Evolutionary conservation across 2,888 invertebrate species (phyloP), one percentile per base, ranked within the genome.

Genomic region (Norana najaformis): DNA sequence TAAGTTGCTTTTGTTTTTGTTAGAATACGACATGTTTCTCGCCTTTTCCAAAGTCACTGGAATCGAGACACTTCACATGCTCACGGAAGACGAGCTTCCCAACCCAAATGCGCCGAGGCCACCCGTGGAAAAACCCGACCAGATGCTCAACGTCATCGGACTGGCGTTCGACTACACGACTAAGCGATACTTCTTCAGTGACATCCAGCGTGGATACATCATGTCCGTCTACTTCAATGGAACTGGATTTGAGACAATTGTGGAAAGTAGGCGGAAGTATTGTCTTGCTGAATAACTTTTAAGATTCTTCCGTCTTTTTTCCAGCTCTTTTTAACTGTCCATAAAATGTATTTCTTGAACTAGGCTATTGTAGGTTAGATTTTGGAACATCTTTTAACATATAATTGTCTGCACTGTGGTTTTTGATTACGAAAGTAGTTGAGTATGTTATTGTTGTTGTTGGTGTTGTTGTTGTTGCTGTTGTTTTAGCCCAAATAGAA

Each of bases 121-220:
- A 88, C 96, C 96, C 83, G 97, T 98, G 90, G 96, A 96, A 91
- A 96, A 97, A 94, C 38, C 85, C 18, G 53, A 96, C 91, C 96
- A 97, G 94, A 97, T 98, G 96, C 96, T 97, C 90, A 98, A 98
- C 95, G 97, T 97, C 18, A 97, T 98, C 93, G 97, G 97, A 37
- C 95, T 98, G 90, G 96, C 97, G 2, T 97, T 96, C 95, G 97
- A 97, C 95, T 97, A 97, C 95, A 95, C 95, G 91, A 95, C 95
- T 53, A 96, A 96, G 92, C 95, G 96, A 89, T 95, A 98, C 89
- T 98, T 97, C 95, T 98, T 97, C 95, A 98, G 98, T 0, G 98
- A 98, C 95, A 97, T 98, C 91, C 97, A 97, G 94, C 96, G 97
- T 93, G 97, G 97, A 90, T 96, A 97, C 92, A 97, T 98, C 93